Conservation (phyloP, 2,888 invertebrate genomes). For the Drosophila tripunctata region DNA sequence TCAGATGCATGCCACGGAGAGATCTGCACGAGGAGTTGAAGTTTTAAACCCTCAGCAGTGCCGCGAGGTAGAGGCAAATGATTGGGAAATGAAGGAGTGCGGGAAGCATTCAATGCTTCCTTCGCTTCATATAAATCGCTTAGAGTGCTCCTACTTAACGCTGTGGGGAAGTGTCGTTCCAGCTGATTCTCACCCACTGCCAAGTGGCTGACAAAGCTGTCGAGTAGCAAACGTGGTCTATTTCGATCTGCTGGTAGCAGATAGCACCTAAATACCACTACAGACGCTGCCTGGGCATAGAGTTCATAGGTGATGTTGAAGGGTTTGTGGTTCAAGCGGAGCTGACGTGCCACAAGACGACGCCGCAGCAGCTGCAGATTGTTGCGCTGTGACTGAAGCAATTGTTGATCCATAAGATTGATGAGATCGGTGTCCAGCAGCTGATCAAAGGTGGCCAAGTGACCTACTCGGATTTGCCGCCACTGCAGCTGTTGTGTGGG, state of each 20-base stretch:
- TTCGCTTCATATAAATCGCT: conserved; percentile 84
- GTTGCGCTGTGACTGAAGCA: conserved; percentile 62
- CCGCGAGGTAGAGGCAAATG: conserved; percentile 88
- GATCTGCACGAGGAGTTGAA: conserved; percentile 86
- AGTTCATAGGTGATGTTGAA: conserved; percentile 87
- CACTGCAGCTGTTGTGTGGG: conserved; percentile 85
- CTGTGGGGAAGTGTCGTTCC: conserved; percentile 81
- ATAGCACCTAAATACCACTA: conserved; percentile 87
- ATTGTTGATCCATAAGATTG: conserved; percentile 72
- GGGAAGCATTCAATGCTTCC: conserved; percentile 33
- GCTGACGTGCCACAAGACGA: conserved; percentile 85
- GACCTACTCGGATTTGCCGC: conserved; percentile 86
- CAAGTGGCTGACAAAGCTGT: conserved; percentile 86
- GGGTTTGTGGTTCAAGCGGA: conserved; percentile 88
- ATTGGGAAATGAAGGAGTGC: conserved; percentile 84
- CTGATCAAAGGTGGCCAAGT: conserved; percentile 88
- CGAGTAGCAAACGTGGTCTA: conserved; percentile 87
- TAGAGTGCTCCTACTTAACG: conserved; percentile 85
- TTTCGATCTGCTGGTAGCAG: conserved; percentile 87
- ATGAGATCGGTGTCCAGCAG: conserved; percentile 86
- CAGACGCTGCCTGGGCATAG: conserved; percentile 85
- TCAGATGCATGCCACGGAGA: conserved; percentile 75
- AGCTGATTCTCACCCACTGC: conserved; percentile 83
- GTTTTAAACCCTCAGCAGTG: conserved; percentile 86
- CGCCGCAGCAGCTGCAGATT: conserved; percentile 59